These are phyloP conservation scores for Esox masquinongy DNA, from an alignment of 2,797 vertebrate species.

Conservation along the genomic window DNA sequence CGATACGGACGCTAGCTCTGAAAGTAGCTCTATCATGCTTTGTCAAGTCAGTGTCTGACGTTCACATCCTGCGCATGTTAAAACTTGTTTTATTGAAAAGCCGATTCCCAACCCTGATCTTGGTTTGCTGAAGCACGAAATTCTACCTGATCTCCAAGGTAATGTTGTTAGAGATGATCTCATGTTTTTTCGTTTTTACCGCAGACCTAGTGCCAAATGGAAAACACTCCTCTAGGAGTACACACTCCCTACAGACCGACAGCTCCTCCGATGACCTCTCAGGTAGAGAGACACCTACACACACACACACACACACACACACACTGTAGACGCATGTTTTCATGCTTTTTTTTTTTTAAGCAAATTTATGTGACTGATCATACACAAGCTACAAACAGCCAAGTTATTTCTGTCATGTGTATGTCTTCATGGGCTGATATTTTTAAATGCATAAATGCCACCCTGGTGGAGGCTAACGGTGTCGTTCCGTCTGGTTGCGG, in stretches of 20 bases:
- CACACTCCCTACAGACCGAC: constrained; percentile 53
- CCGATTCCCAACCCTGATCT: too few relatives aligned
- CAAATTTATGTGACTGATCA: background rate
- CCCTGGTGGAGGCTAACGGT: background rate
- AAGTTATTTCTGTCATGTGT: background rate
- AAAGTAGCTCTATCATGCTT: too few relatives aligned
- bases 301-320: background rate
- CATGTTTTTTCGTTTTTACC: constrained; percentile 10
- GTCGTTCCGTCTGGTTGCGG: constrained; percentile 46
- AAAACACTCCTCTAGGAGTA: constrained; percentile 41
- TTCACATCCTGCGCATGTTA: too few relatives aligned
- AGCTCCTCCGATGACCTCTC: constrained; percentile 68
- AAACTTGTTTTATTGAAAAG: too few relatives aligned
- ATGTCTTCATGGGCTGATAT: background rate
- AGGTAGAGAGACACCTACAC: constrained; percentile 41
- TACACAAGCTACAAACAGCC: background rate
- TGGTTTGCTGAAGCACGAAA: too few relatives aligned
- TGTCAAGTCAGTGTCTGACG: too few relatives aligned
- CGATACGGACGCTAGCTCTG: too few relatives aligned
- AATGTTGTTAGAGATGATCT: background rate
- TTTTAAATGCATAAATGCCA: background rate
- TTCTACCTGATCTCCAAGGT: constrained; percentile 14
- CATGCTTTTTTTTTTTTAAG: background rate
- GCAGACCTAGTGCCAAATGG: constrained; percentile 56
- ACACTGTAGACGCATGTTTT: background rate